Conservation (phyloP, 2,797 vertebrate genomes). For the Babyrousa celebensis region DNA sequence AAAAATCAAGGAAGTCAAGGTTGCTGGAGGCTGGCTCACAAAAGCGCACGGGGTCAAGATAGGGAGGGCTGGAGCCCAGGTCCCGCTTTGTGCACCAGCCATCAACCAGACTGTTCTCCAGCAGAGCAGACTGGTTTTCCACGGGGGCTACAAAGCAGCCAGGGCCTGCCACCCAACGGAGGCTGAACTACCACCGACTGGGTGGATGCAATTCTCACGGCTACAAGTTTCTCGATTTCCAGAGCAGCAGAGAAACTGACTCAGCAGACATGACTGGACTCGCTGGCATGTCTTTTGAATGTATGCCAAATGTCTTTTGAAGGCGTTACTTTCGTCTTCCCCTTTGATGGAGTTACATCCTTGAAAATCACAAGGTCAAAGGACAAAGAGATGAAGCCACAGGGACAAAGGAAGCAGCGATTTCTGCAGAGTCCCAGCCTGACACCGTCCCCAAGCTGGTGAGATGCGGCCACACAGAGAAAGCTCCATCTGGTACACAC, state of each 20-base stretch:
- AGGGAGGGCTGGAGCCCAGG: not conserved
- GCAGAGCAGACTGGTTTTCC: not conserved
- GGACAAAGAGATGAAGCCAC: conserved; percentile 36
- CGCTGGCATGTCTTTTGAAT: not conserved
- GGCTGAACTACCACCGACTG: not conserved
- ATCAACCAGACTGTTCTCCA: not conserved
- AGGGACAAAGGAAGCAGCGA: not conserved
- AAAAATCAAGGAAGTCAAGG: not conserved
- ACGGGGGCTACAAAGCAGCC: not conserved
- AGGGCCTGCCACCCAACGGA: not conserved
- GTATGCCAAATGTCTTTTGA: not conserved
- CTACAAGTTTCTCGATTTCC: not conserved
- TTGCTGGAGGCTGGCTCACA: not conserved
- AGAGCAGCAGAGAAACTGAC: not conserved
- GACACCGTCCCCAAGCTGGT: accelerated
- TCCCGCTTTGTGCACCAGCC: not conserved
- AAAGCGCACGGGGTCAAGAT: not conserved
- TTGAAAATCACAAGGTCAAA: not conserved
- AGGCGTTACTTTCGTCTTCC: conserved; percentile 21
- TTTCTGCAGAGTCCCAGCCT: not conserved
- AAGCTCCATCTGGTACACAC: too few species aligned
- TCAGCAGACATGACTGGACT: not conserved
- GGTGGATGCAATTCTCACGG: not conserved
- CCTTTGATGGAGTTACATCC: not conserved
- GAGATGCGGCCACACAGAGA: not conserved